These are phyloP conservation scores for Platysternon megacephalum DNA, from an alignment of 2,113 vertebrate genomes.

Conservation along the genomic window DNA sequence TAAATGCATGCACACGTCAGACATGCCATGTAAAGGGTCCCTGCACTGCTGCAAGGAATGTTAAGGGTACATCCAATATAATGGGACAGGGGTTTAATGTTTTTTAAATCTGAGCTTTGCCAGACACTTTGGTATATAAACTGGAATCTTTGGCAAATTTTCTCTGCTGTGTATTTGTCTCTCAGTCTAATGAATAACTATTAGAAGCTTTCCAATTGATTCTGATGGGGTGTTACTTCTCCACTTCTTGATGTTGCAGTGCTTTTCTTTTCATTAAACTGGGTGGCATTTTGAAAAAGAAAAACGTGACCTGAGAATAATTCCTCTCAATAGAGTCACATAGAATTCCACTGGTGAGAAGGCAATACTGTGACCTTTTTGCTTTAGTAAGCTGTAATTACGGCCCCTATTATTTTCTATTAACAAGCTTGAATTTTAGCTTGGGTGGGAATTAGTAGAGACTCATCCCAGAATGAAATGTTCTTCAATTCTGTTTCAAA, in stretches of 20 bases:
- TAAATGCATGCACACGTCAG: not conserved
- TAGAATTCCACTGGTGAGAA: not conserved
- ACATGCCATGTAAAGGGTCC: not conserved
- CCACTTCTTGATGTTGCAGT: not conserved
- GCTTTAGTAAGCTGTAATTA: not conserved
- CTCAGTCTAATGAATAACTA: not conserved
- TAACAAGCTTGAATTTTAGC: not conserved
- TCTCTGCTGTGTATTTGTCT: not conserved
- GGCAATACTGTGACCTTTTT: not conserved
- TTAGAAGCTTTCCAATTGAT: not conserved
- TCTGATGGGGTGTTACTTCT: not conserved
- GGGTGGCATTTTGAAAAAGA: not conserved
- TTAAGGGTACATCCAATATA: not conserved
- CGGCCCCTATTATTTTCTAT: not conserved
- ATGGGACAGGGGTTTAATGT: not conserved
- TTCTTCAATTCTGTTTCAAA: not conserved
- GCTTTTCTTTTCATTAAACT: not conserved
- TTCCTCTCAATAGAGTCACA: not conserved
- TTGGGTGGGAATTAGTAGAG: not conserved
- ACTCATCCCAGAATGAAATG: not conserved
- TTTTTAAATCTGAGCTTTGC: not conserved
- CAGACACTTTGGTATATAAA: not conserved
- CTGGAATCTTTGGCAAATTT: not conserved
- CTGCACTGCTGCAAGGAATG: not conserved
- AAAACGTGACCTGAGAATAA: not conserved